Conservation (phyloP, 2,888 invertebrate species). For the Oxyteleia sp. region DNA sequence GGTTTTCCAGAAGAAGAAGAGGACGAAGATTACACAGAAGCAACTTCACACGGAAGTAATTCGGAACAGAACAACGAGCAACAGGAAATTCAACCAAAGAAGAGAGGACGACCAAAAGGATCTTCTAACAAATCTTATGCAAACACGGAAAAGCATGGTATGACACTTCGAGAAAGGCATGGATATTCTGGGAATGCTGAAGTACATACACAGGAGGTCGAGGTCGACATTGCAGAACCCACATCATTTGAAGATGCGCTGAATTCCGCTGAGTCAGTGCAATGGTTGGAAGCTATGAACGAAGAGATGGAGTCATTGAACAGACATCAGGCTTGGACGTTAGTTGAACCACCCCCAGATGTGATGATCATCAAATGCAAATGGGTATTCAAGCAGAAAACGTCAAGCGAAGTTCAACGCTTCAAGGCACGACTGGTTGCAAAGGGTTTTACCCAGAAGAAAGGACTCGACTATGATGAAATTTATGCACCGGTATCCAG, state of each 20-base stretch:
- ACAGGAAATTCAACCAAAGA: background rate
- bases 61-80: background rate
- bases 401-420: conserved; percentile 32
- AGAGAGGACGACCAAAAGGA: conserved; percentile 14
- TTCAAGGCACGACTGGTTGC: conserved; percentile 72
- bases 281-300: conserved; percentile 64
- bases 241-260: background rate
- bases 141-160: conserved; percentile 15
- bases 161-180: conserved; percentile 24
- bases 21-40: no score
- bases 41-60: background rate
- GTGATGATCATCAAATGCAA: conserved; percentile 45
- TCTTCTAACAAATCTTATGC: background rate
- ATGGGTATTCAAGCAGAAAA: conserved; percentile 62
- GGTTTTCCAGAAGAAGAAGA: conserved; percentile 1
- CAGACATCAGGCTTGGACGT: background rate
- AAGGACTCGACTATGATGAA: conserved; percentile 68
- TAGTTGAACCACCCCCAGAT: conserved; percentile 38
- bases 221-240: background rate
- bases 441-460: conserved; percentile 58
- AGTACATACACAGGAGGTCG: background rate
- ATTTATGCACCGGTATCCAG: conserved; percentile 71
- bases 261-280: background rate
- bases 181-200: background rate
- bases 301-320: conserved; percentile 53